Evolutionary conservation across 2,797 vertebrate species (phyloP).

Genomic region (Catharus ustulatus): DNA sequence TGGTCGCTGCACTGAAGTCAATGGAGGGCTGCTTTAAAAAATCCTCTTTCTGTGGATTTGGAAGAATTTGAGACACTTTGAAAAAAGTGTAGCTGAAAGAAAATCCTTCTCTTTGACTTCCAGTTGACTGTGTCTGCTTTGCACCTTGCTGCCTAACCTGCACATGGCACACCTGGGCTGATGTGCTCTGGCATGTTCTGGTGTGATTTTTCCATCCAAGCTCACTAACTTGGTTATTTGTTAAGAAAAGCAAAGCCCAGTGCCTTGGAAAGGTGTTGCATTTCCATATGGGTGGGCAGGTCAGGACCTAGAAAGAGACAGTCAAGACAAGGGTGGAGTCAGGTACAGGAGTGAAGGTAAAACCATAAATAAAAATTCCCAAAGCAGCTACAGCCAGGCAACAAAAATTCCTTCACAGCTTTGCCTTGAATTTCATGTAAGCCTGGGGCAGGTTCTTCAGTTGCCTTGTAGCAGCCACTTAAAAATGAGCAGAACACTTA

Average conservation of each 20-base stretch:
- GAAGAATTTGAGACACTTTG: neutral
- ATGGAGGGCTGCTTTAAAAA: neutral
- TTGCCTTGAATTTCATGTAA: neutral
- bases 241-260: neutral
- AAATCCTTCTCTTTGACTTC: slow-evolving; percentile 50
- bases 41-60: neutral
- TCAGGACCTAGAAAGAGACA: fast-evolving
- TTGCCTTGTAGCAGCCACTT: neutral
- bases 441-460: neutral
- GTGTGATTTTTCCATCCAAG: neutral
- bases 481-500: neutral
- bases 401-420: neutral
- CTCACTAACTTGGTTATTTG: neutral
- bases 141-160: slow-evolving; percentile 5
- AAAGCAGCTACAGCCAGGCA: neutral
- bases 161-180: neutral
- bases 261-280: neutral
- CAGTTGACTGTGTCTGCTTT: slow-evolving; percentile 44
- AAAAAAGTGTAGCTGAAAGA: neutral
- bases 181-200: neutral
- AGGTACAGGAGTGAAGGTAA: neutral
- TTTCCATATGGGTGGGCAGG: neutral
- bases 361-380: neutral
- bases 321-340: neutral
- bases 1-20: neutral